Evolutionary conservation across 2,797 vertebrate species (phyloP).

Genomic region (Hylomyscus alleni): DNA sequence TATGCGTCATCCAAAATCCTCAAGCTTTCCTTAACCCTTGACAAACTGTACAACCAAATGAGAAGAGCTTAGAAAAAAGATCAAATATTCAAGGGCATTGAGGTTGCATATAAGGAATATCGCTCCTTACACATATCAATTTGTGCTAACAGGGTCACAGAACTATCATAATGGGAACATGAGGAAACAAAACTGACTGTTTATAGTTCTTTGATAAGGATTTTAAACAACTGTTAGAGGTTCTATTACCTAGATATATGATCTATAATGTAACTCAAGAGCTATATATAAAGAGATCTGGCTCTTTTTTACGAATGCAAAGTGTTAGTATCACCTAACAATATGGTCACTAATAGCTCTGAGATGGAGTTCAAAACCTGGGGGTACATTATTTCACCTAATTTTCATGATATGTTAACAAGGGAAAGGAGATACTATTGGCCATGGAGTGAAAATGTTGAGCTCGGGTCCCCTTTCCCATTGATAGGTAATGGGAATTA

Average conservation of each 20-base stretch:
- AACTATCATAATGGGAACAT: not conserved
- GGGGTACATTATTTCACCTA: constrained; percentile 20
- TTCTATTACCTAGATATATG: not conserved
- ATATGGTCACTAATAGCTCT: not conserved
- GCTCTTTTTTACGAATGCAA: constrained; percentile 31
- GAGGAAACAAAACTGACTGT: not conserved
- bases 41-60: not conserved
- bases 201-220: constrained; percentile 26
- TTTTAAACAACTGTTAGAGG: constrained; percentile 22
- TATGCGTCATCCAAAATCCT: not conserved
- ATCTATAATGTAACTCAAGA: not conserved
- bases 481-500: not conserved
- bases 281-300: not conserved
- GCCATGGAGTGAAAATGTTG: not conserved
- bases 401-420: not conserved
- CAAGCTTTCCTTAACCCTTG: not conserved
- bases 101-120: not conserved
- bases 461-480: not conserved
- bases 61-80: not conserved
- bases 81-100: not conserved
- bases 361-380: not conserved
- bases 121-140: not conserved
- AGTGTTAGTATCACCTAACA: not conserved
- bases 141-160: not conserved
- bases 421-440: not conserved